Evolutionary conservation across 1,140 invertebrate genomes (phyloP), one percentile per base, ranked within the genome.

Genomic region (Tetramorium simillimum): DNA sequence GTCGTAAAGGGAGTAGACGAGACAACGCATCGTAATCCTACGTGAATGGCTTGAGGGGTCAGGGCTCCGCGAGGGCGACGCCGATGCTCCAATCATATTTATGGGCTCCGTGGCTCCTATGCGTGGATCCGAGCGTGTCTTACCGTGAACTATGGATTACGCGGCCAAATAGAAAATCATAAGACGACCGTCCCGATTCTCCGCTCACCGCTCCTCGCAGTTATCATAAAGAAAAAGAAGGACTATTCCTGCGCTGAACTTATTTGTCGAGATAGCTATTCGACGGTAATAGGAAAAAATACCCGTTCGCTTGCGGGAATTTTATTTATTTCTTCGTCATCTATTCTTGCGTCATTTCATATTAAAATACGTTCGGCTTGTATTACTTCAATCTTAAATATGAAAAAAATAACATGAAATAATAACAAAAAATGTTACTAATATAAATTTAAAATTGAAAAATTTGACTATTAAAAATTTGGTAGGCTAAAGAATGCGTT

Each of bases 61-160:
- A 91, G 90, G 90, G 81, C 76, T 90, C 75, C 77, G 63, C 88
- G 73, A 88, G 75, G 90, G 69, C 80, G 89, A 92, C 89, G 84
- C 75, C 93, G 92, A 91, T 92, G 90, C 91, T 91, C 93, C 92
- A 94, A 95, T 95, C 93, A 95, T 95, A 94, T 95, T 95, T 95
- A 94, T 95, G 92, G 92, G 85, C 77, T 89, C 87, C 69, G 80
- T 82, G 87, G 75, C 65, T 91, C 88, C 90, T 72, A 70, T 63
- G 62, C 86, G 62, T 46, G 67, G 87, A 90, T 90, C 62, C 75
- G 43, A 76, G 85, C 87, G 77, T 91, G 78, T 86, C 86, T 91
- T 87, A 88, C 92, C 46, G 92, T 91, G 91, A 92, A 94, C 87
- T 85, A 82, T 82, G 90, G 92, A 92, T 93, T 94, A 93, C 93